These are phyloP conservation scores for Ectemnius continuus DNA, from an alignment of 2,888 invertebrate species.

Conservation along the genomic window DNA sequence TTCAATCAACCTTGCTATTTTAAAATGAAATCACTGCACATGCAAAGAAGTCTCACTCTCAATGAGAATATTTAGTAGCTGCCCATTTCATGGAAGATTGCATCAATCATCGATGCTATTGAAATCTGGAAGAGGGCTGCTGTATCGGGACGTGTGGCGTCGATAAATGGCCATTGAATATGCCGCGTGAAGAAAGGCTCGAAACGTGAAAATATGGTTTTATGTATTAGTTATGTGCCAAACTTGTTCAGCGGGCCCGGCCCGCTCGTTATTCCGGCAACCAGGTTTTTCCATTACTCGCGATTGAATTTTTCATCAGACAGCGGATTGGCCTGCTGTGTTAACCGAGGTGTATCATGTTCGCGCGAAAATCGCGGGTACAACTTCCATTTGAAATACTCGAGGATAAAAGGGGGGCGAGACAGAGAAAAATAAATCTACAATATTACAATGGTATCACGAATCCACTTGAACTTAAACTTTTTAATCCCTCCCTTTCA, in stretches of 20 bases:
- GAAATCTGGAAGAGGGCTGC: too few species aligned
- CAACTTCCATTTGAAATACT: constrained; percentile 27
- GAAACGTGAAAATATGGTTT: constrained; percentile 10
- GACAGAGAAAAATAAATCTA: not conserved
- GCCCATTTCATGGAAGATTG: too few species aligned
- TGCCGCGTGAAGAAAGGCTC: constrained; percentile 15
- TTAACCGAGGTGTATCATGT: not conserved
- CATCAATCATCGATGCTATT: too few species aligned
- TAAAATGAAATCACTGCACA: too few species aligned
- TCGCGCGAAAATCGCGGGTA: constrained; percentile 22
- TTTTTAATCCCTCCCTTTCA: not conserved
- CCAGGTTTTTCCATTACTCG: constrained; percentile 36
- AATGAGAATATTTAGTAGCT: too few species aligned
- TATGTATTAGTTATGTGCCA: constrained; percentile 16
- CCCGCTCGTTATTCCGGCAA: constrained; percentile 9
- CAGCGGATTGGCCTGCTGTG: constrained; percentile 7
- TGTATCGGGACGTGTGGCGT: not conserved
- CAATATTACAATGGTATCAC: not conserved
- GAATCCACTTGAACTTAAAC: too few species aligned
- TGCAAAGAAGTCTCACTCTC: too few species aligned
- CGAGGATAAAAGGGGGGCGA: constrained; percentile 11
- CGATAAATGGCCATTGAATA: constrained; percentile 28
- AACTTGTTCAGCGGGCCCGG: constrained; percentile 18
- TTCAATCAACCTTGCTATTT: too few species aligned
- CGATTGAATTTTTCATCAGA: constrained; percentile 40